Conservation (phyloP, 2,797 vertebrate genomes). For the Oreochromis mossambicus region DNA sequence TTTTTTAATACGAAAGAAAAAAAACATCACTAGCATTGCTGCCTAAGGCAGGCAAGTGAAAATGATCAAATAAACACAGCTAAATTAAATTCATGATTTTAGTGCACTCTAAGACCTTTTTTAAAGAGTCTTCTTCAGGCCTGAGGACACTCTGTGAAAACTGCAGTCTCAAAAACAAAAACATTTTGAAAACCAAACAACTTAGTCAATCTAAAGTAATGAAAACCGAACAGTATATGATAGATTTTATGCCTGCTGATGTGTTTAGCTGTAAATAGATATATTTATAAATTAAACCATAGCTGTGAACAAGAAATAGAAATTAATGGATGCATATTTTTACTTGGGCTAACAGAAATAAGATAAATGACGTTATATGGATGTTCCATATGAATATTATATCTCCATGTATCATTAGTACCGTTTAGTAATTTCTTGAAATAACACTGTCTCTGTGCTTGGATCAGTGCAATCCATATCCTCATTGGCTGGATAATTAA, state of each 20-base stretch:
- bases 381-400: neutral
- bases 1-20: neutral
- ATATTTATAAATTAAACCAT: neutral
- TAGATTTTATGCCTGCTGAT: neutral
- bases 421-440: rapidly evolving
- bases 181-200: neutral
- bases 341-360: neutral
- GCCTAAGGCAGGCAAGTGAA: neutral
- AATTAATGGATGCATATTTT: neutral
- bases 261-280: neutral
- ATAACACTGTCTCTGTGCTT: neutral
- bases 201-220: neutral
- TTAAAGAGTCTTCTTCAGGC: neutral
- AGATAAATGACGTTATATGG: neutral
- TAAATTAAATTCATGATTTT: neutral
- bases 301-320: neutral
- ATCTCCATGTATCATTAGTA: neutral
- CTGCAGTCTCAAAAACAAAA: neutral
- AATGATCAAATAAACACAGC: neutral
- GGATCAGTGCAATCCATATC: neutral
- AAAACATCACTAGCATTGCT: neutral
- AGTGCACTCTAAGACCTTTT: neutral
- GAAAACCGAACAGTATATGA: neutral
- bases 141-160: neutral
- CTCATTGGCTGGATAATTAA: neutral